A percentile compares a stretch with the other conserved stretches of the same genome.
phyloP scores from a whole-genome alignment of 2,888 invertebrate genomes.

The Eilema sororculum region DNA sequence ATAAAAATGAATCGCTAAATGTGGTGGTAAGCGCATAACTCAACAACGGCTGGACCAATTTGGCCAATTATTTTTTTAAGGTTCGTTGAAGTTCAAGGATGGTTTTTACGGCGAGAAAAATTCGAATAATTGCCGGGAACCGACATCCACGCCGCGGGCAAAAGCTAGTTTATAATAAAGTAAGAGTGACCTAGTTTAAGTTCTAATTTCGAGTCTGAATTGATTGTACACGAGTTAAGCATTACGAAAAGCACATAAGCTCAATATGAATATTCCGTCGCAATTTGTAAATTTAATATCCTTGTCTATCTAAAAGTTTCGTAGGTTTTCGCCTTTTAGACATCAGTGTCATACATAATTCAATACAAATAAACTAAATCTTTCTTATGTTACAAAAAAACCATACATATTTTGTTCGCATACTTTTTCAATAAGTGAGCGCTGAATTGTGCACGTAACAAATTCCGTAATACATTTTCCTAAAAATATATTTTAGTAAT shows the following conservation, averaged over 20 bases:
- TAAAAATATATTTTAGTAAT: not conserved
- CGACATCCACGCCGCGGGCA: no score
- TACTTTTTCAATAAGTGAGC: not conserved
- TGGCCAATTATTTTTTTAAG: no score
- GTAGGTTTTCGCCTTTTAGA: conserved; percentile 50
- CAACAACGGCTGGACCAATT: no score
- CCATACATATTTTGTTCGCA: not conserved
- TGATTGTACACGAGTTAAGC: not conserved
- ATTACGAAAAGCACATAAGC: not conserved
- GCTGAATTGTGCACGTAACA: not conserved
- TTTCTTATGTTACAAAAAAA: conserved; percentile 8
- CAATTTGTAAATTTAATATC: conserved; percentile 61
- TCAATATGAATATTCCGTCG: conserved; percentile 57
- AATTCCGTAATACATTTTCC: not conserved
- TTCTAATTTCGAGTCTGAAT: not conserved
- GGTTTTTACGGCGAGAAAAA: no score
- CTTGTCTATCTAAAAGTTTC: conserved; percentile 50
- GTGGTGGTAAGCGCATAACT: no score
- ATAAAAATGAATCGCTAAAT: no score
- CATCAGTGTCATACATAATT: conserved; percentile 53
- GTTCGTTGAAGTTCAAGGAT: no score
- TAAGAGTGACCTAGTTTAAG: not conserved
- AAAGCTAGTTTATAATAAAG: no score
- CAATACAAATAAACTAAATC: conserved; percentile 44
- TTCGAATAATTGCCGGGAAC: no score